Evolutionary conservation across 2,797 vertebrate species (phyloP).

Genomic region (Gadopsis bispinosus): DNA sequence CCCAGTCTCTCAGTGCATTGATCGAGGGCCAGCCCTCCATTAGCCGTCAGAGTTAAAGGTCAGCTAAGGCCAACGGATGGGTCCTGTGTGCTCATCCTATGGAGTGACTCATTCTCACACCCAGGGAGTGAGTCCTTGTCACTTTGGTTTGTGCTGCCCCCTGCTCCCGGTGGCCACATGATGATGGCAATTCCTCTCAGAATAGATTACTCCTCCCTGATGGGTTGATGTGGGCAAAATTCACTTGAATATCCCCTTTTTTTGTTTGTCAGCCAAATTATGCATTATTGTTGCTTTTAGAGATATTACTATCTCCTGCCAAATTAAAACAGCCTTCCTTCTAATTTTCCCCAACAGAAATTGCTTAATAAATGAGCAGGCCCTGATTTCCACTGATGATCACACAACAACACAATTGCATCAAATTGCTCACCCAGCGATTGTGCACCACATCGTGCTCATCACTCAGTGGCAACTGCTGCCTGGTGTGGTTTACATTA

Average conservation of each 20-base stretch:
- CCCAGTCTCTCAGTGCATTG: slow-evolving; percentile 72
- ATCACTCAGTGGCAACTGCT: slow-evolving; percentile 76
- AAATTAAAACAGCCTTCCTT: slow-evolving; percentile 73
- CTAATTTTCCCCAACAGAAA: slow-evolving; percentile 77
- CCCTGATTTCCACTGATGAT: slow-evolving; percentile 78
- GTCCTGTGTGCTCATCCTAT: slow-evolving; percentile 69
- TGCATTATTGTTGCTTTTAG: slow-evolving; percentile 73
- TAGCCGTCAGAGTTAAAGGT: slow-evolving; percentile 80
- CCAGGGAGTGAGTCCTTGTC: slow-evolving; percentile 66
- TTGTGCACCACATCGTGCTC: slow-evolving; percentile 74
- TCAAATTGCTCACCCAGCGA: slow-evolving; percentile 81
- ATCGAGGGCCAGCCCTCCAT: slow-evolving; percentile 79
- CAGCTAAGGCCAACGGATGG: slow-evolving; percentile 75
- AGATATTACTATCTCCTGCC: slow-evolving; percentile 60
- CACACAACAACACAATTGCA: slow-evolving; percentile 81
- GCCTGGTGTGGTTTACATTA: slow-evolving; percentile 85
- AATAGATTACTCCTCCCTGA: slow-evolving; percentile 43
- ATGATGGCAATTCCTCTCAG: slow-evolving; percentile 45
- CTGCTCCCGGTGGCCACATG: slow-evolving; percentile 37
- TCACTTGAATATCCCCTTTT: slow-evolving; percentile 13
- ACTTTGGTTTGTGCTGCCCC: slow-evolving; percentile 59
- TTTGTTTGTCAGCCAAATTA: slow-evolving; percentile 66
- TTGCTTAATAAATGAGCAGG: slow-evolving; percentile 80
- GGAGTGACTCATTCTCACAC: slow-evolving; percentile 66
- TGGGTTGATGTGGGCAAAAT: slow-evolving; percentile 26